Conservation (phyloP, 2,888 invertebrate genomes). For the Candidula unifasciata region DNA sequence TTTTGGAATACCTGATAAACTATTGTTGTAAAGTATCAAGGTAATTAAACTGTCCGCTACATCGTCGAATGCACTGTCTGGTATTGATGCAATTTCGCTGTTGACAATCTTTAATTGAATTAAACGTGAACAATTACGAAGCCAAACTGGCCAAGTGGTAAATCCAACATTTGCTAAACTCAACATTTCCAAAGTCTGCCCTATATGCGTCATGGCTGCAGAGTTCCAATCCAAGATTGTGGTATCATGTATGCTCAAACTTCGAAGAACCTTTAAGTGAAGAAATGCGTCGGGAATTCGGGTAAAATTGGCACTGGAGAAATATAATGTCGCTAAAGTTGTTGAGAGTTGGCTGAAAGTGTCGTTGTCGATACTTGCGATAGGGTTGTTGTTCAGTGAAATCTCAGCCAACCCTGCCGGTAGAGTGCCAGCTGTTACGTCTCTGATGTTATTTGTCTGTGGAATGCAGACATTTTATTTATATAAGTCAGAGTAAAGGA, state of each 20-base stretch:
- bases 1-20: background rate
- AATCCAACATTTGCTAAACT: background rate
- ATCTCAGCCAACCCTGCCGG: background rate
- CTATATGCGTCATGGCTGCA: background rate
- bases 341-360: background rate
- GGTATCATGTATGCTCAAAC: background rate
- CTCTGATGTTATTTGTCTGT: background rate
- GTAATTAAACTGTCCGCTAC: background rate
- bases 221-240: slow-evolving; percentile 3
- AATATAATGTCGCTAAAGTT: background rate
- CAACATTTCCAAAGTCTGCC: background rate
- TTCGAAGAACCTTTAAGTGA: background rate
- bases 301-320: background rate
- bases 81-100: background rate
- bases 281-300: slow-evolving; percentile 7
- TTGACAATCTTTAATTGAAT: background rate
- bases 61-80: background rate
- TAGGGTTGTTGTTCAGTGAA: background rate
- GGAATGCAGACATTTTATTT: background rate
- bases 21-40: background rate
- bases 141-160: background rate
- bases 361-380: background rate
- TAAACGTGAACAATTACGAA: background rate
- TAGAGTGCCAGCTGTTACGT: background rate
- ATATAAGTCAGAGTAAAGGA: no score